A percentile compares a stretch with the other conserved stretches of the same genome.
These are phyloP conservation scores for Dermatemys mawii DNA, from an alignment of 2,113 vertebrate genomes.

Conservation along the genomic window DNA sequence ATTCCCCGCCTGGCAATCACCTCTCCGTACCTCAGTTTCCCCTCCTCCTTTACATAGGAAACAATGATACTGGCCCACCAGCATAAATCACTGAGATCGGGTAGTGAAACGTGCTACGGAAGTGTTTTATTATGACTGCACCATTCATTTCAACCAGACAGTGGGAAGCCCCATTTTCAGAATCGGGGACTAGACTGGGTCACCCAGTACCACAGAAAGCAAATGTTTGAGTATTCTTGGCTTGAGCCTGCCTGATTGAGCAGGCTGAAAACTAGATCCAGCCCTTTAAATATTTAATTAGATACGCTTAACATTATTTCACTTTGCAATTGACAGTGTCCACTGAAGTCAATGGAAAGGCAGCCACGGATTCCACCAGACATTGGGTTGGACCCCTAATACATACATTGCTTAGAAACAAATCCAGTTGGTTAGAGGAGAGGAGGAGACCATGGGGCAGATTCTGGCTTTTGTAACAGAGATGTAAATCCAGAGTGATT, in stretches of 20 bases:
- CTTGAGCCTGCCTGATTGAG: background rate
- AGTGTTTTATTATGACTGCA: background rate
- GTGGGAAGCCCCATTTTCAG: background rate
- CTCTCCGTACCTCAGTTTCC: background rate
- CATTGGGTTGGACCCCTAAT: background rate
- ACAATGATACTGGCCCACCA: background rate
- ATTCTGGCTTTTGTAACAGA: background rate
- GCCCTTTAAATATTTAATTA: background rate
- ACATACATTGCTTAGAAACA: background rate
- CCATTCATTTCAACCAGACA: background rate
- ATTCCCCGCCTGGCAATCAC: background rate
- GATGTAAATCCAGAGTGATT: background rate
- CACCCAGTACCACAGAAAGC: background rate
- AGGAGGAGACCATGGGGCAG: background rate
- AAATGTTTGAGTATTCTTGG: background rate
- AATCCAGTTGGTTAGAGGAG: background rate
- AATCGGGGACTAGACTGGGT: background rate
- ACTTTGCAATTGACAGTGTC: background rate
- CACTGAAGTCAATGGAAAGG: background rate
- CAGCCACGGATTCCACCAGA: background rate
- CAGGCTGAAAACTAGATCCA: background rate
- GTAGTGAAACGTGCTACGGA: background rate
- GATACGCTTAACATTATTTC: background rate
- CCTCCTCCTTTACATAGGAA: background rate
- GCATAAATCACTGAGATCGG: background rate